Percentiles rank a stretch among this genome's conserved stretches.
Evolutionary conservation across 2,113 vertebrate genomes (phyloP).

Genomic region (Lagenorhynchus albirostris): DNA sequence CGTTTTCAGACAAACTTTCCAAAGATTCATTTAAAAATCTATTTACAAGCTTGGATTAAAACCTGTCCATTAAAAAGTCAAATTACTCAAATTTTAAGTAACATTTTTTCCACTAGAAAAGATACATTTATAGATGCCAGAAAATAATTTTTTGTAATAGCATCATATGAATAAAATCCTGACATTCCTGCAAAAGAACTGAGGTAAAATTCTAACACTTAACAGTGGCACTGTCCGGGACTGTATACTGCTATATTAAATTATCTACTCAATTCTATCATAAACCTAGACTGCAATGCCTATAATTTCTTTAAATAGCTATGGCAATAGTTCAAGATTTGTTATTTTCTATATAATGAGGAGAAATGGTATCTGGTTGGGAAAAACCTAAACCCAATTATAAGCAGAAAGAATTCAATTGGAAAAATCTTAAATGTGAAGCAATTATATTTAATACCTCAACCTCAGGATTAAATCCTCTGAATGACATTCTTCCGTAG

Average conservation of each 20-base stretch:
- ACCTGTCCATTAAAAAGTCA: conserved; percentile 39
- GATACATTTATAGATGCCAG: conserved; percentile 27
- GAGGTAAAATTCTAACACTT: neutral
- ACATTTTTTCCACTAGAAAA: conserved; percentile 24
- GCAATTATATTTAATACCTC: conserved; percentile 87
- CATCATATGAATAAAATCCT: conserved; percentile 42
- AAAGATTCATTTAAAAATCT: conserved; percentile 51
- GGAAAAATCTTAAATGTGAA: conserved; percentile 56
- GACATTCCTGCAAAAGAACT: neutral
- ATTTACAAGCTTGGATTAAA: conserved; percentile 54
- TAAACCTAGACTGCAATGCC: conserved; percentile 46
- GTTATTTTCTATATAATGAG: conserved; percentile 62
- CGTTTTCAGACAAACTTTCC: conserved; percentile 19
- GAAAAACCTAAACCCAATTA: conserved; percentile 48
- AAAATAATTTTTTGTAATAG: conserved; percentile 51
- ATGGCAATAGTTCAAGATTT: conserved; percentile 50
- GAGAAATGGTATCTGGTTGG: conserved; percentile 33
- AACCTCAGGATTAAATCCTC: conserved; percentile 95
- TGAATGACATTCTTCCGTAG: conserved; percentile 95
- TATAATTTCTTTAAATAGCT: conserved; percentile 66
- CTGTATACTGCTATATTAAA: conserved; percentile 18
- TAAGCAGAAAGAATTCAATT: conserved; percentile 51
- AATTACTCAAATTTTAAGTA: conserved; percentile 43
- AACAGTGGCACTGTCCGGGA: neutral
- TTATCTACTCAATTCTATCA: conserved; percentile 38